phyloP scores from a whole-genome alignment of 2,113 vertebrate genomes.

The Chlamydotis undulata region DNA sequence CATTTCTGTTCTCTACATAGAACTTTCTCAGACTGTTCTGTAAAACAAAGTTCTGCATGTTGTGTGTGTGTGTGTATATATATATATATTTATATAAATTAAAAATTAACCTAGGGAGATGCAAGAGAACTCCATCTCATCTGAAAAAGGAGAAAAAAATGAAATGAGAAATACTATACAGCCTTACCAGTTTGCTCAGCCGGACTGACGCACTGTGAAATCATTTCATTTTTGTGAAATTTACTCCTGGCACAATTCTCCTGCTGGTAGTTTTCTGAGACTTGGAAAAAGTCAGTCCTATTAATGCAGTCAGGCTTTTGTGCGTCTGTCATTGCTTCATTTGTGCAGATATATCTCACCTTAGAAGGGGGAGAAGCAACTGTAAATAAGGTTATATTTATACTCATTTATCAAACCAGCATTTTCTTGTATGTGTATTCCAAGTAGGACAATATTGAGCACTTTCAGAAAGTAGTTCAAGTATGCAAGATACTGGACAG shows the following conservation, averaged over 20 bases:
- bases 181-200: slow-evolving; percentile 42
- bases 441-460: background rate
- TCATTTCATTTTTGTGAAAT: background rate
- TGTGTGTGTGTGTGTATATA: background rate
- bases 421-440: background rate
- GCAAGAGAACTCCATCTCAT: background rate
- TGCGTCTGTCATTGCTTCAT: background rate
- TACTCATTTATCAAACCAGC: background rate
- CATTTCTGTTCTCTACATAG: slow-evolving; percentile 15
- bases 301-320: slow-evolving; percentile 26
- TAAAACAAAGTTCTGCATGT: background rate
- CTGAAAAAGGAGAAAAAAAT: background rate
- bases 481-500: background rate
- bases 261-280: slow-evolving; percentile 35
- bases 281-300: slow-evolving; percentile 66
- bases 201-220: background rate
- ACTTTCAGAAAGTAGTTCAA: background rate
- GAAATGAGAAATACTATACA: background rate
- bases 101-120: background rate
- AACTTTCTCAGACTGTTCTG: slow-evolving; percentile 44
- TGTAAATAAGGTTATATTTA: background rate
- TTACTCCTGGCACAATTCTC: background rate
- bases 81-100: background rate
- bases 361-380: background rate
- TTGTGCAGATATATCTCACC: background rate